These are phyloP conservation scores for Trissoscelio sp. DNA, from an alignment of 2,888 invertebrate genomes.

Conservation along the genomic window DNA sequence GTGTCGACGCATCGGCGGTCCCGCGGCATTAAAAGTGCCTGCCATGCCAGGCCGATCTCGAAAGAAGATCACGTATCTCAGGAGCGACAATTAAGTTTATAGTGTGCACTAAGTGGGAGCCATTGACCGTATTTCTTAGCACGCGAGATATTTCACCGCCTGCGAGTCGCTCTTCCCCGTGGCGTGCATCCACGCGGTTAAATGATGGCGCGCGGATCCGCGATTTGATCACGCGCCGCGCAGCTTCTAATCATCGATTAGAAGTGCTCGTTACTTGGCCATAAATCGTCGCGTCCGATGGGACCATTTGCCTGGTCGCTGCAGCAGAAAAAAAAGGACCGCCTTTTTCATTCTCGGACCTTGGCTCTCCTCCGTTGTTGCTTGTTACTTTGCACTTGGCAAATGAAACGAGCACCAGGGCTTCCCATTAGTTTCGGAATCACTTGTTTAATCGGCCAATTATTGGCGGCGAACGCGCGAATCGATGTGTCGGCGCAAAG, in stretches of 20 bases:
- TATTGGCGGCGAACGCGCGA: slow-evolving; percentile 29
- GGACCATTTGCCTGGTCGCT: slow-evolving; percentile 49
- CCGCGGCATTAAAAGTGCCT: slow-evolving; percentile 36
- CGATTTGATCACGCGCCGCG: slow-evolving; percentile 18
- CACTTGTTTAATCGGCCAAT: slow-evolving; percentile 51
- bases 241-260: slow-evolving; percentile 76
- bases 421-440: slow-evolving; percentile 51
- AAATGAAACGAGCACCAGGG: slow-evolving; percentile 25
- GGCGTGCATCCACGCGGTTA: slow-evolving; percentile 52
- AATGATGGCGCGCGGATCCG: slow-evolving; percentile 52
- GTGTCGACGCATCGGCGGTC: slow-evolving; percentile 46
- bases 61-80: slow-evolving; percentile 66
- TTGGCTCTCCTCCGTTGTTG: slow-evolving; percentile 13
- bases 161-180: slow-evolving; percentile 20
- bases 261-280: slow-evolving; percentile 71
- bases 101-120: slow-evolving; percentile 73
- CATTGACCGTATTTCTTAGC: slow-evolving; percentile 71
- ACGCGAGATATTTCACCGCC: slow-evolving; percentile 61
- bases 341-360: slow-evolving; percentile 13
- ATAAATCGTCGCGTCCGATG: slow-evolving; percentile 62
- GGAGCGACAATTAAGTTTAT: slow-evolving; percentile 73
- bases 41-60: slow-evolving; percentile 59
- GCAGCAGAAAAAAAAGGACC: slow-evolving; percentile 30
- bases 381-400: slow-evolving; percentile 46
- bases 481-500: slow-evolving; percentile 17